These are phyloP conservation scores for Ligdia adustata DNA, from an alignment of 2,888 invertebrate species.

Conservation along the genomic window DNA sequence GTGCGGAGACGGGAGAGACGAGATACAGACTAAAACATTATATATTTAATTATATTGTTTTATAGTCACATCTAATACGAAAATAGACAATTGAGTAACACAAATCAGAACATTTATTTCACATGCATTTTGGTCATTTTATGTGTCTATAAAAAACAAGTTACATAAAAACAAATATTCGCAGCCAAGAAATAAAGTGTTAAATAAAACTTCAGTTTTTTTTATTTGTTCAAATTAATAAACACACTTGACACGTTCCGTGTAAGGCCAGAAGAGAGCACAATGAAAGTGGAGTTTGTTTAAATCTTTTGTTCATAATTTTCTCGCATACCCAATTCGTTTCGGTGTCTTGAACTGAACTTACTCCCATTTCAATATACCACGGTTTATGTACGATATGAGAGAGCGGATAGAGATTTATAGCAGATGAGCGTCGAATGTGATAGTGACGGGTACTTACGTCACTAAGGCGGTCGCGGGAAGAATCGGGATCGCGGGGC, in stretches of 20 bases:
- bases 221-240: not conserved
- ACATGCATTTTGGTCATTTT: constrained; percentile 12
- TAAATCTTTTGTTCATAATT: constrained; percentile 23
- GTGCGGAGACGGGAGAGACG: constrained; percentile 52
- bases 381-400: constrained; percentile 23
- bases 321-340: constrained; percentile 8
- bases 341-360: constrained; percentile 3
- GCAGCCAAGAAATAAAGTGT: constrained; percentile 1
- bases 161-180: constrained; percentile 1
- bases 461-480: constrained; percentile 93
- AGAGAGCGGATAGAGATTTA: constrained; percentile 31
- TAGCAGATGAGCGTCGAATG: constrained; percentile 27
- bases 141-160: constrained; percentile 1
- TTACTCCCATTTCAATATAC: constrained; percentile 21
- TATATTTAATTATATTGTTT: constrained; percentile 19
- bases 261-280: constrained; percentile 16
- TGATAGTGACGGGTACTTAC: constrained; percentile 83
- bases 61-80: constrained; percentile 14
- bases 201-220: not conserved
- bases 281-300: constrained; percentile 25
- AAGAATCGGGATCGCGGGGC: constrained; percentile 91
- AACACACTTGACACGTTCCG: constrained; percentile 2
- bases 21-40: constrained; percentile 53
- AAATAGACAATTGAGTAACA: constrained; percentile 14
- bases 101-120: constrained; percentile 2